Percentiles rank a stretch among this genome's conserved stretches.
Evolutionary conservation across 2,113 vertebrate genomes (phyloP).

Genomic region (Choloepus hoffmanni): DNA sequence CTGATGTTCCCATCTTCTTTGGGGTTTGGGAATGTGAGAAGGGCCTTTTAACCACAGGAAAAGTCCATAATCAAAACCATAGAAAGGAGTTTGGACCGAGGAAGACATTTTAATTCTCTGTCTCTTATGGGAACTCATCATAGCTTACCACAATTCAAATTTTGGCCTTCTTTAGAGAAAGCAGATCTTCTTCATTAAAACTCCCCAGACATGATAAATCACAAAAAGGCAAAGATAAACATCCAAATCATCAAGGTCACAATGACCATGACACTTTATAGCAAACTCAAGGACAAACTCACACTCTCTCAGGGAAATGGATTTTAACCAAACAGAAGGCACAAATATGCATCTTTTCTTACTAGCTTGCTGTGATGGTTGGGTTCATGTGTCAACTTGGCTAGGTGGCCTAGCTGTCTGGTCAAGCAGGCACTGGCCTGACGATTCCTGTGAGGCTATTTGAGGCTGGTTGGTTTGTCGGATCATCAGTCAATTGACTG

Average conservation of each 20-base stretch:
- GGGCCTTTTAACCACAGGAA: neutral
- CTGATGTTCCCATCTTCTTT: neutral
- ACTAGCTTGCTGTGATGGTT: too few species aligned
- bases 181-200: conserved; percentile 44
- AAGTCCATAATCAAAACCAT: neutral
- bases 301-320: neutral
- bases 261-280: neutral
- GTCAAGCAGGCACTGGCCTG: too few species aligned
- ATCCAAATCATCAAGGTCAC: neutral
- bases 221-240: conserved; percentile 14
- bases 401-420: too few species aligned
- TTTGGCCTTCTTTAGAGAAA: neutral
- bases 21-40: neutral
- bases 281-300: neutral
- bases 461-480: too few species aligned
- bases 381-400: too few species aligned
- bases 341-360: neutral
- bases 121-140: neutral
- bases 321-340: conserved; percentile 22
- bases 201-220: neutral
- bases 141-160: neutral
- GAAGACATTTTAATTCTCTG: conserved; percentile 10
- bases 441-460: too few species aligned
- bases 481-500: too few species aligned
- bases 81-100: conserved; percentile 22